phyloP scores from a whole-genome alignment of 2,113 vertebrate genomes.

The Haliaeetus leucogaster region DNA sequence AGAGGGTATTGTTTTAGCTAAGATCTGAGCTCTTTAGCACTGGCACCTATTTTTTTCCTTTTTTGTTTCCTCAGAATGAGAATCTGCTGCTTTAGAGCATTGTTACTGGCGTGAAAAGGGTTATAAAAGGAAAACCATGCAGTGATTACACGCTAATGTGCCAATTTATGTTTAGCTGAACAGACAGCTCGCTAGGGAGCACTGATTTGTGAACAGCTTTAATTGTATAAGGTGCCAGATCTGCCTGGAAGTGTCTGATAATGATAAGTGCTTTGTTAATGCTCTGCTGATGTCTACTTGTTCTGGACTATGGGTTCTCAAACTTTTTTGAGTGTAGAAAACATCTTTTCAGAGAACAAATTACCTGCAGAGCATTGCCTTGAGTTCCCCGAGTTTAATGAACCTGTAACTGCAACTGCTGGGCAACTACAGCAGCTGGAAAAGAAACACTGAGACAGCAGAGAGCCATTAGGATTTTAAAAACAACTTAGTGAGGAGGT shows the following conservation, averaged over 20 bases:
- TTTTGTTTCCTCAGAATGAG: neutral
- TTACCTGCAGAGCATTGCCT: neutral
- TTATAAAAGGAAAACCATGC: constrained; percentile 11
- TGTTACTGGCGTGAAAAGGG: neutral
- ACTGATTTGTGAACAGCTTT: constrained; percentile 32
- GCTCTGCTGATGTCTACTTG: neutral
- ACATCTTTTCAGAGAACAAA: neutral
- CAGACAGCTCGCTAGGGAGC: constrained; percentile 15
- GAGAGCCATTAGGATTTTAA: neutral
- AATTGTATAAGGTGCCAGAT: neutral
- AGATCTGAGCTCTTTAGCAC: neutral
- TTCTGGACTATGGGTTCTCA: neutral
- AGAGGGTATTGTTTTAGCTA: neutral
- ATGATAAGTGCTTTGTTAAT: neutral
- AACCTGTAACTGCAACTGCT: neutral
- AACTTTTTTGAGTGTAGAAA: neutral
- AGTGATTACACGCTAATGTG: neutral
- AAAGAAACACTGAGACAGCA: neutral
- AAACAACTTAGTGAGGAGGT: neutral
- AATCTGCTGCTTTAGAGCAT: constrained; percentile 1
- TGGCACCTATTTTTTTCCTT: neutral
- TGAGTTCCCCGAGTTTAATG: neutral
- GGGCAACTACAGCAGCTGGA: neutral
- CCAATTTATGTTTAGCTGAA: constrained; percentile 11
- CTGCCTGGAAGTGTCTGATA: constrained; percentile 1